These are phyloP conservation scores for Lepidocyrtinus sp. DNA, from an alignment of 2,888 invertebrate genomes.

Conservation along the genomic window DNA sequence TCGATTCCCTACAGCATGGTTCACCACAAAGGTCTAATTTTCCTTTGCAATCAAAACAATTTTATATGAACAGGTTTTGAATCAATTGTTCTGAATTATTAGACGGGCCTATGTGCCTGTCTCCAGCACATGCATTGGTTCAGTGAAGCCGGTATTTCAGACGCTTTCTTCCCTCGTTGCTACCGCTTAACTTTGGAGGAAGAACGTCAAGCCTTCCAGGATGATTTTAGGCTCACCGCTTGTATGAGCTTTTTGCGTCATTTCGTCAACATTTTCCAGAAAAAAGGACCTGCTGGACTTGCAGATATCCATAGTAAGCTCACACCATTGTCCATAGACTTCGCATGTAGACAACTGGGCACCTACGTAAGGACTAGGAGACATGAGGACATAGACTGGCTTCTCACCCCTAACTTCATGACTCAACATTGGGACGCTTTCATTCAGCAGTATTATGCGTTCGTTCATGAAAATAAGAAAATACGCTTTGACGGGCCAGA, in stretches of 20 bases:
- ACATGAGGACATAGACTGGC: conserved; percentile 80
- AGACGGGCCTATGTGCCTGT: conserved; percentile 82
- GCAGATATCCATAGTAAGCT: conserved; percentile 62
- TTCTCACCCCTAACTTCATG: conserved; percentile 71
- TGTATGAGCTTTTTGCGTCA: conserved; percentile 88
- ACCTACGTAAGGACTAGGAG: conserved; percentile 76
- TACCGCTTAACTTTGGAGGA: conserved; percentile 87
- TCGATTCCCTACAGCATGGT: conserved; percentile 88
- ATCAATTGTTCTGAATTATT: conserved; percentile 14
- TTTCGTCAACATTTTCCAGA: conserved; percentile 78
- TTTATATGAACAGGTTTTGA: too few relatives aligned
- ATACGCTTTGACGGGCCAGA: conserved; percentile 54
- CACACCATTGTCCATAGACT: conserved; percentile 78
- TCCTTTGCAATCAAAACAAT: too few relatives aligned
- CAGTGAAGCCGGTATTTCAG: conserved; percentile 84
- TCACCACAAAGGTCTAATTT: conserved; percentile 97
- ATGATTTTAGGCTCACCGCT: conserved; percentile 91
- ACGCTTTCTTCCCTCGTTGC: conserved; percentile 88
- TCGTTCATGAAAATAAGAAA: conserved; percentile 75
- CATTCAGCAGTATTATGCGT: conserved; percentile 80
- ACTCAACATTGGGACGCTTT: conserved; percentile 94
- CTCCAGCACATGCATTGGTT: conserved; percentile 89
- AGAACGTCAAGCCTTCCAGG: conserved; percentile 86
- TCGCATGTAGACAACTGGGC: conserved; percentile 84
- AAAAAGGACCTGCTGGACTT: conserved; percentile 75